Evolutionary conservation across 2,797 vertebrate genomes (phyloP), one percentile per base, ranked within the genome.

Genomic region (Halcyon smyrnensis): DNA sequence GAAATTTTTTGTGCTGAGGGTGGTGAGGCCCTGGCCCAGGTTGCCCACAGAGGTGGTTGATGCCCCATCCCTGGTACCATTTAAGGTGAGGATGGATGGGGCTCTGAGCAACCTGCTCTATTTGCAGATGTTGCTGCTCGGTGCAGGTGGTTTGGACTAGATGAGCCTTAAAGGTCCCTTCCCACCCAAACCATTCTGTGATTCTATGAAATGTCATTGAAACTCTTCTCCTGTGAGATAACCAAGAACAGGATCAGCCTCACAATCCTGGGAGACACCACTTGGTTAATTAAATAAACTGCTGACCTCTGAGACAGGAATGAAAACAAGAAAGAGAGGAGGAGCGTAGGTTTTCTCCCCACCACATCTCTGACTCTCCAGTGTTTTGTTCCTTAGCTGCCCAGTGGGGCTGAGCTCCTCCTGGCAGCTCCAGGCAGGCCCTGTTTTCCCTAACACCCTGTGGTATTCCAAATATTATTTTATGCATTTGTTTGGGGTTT

Each of bases 401-500:
- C 86, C 83, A 65, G 85, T 1, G 2, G 68, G 69, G 48, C 82
- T 48, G 78, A 89, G 73, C 81, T 90, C 89, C 64, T 90, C 85
- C 13, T 0, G 21, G 75, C 87, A 89, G 34, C 73, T 50, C 57
- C 21, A 70, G 48, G 41, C 41, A 54, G 24, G 46, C 50, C 91
- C 70, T 94, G 53, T 90, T 96, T 95, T 95, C 70, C 59, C 43
- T 74, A 79, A 81, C 93, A 91, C 73, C 79, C 80, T 0, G 13
- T 80, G 94, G 85, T 92, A 96, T 77, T 96, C 87, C 93, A 97
- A 97, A 97, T 96, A 96, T 95, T 97, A 95, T 97, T 90, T 87
- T 95, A 88, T 36, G 56, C 30, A 21, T 67, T 59, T 54, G 41
- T 43, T 43, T 43, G 41, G 16, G 41, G 41, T 32, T 63, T 30